phyloP scores from a whole-genome alignment of 2,888 invertebrate genomes.

The Bembecia ichneumoniformis region DNA sequence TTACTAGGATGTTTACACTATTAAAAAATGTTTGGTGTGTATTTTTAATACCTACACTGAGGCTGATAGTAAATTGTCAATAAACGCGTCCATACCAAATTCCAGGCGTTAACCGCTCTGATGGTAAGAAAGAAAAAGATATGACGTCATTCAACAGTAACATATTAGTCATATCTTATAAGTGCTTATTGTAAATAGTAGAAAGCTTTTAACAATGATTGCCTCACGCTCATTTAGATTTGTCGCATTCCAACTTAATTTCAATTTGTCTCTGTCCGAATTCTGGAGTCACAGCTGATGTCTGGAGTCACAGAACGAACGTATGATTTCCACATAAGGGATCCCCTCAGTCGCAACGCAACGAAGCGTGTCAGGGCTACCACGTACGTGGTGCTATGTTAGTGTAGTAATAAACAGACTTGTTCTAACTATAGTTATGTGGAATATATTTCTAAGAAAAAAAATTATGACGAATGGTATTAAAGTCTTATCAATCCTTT shows the following conservation, averaged over 20 bases:
- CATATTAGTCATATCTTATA: constrained; percentile 5
- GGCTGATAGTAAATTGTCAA: no score
- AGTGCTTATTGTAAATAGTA: constrained; percentile 17
- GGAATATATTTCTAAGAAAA: no score
- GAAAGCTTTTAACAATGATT: constrained; percentile 23
- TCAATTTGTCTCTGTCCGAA: neutral
- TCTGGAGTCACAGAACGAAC: constrained; percentile 6
- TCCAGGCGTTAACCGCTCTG: constrained; percentile 4
- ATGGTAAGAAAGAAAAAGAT: constrained; percentile 8
- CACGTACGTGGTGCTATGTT: constrained; percentile 55
- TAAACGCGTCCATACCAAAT: no score
- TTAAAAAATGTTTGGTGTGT: constrained; percentile 26
- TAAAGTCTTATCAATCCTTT: no score
- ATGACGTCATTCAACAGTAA: constrained; percentile 12
- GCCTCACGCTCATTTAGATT: constrained; percentile 6
- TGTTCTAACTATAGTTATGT: no score
- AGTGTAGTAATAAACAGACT: constrained; percentile 21
- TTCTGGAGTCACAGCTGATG: constrained; percentile 2
- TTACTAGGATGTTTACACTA: constrained; percentile 29
- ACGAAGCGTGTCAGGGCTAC: constrained; percentile 63
- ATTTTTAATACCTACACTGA: constrained; percentile 8
- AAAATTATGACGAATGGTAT: no score
- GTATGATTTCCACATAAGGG: constrained; percentile 32
- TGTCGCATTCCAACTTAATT: neutral
- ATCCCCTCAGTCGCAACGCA: constrained; percentile 45